phyloP scores from a whole-genome alignment of 1,140 invertebrate species.

The Drosophila pruinosa region DNA sequence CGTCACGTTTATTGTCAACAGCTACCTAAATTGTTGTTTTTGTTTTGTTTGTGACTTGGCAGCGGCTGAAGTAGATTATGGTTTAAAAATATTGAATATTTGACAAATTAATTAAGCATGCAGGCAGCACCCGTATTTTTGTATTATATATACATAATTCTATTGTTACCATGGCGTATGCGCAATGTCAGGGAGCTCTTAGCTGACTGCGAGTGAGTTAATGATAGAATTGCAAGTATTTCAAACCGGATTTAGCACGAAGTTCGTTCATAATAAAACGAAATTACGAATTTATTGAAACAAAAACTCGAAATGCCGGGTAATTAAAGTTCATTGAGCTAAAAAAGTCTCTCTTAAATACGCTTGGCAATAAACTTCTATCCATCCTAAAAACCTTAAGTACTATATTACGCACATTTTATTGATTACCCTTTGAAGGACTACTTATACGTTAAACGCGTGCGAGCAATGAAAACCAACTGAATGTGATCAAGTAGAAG shows the following conservation, averaged over 20 bases:
- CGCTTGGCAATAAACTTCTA: neutral
- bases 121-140: slow-evolving; percentile 1
- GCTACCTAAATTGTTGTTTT: neutral
- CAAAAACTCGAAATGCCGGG: neutral
- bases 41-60: neutral
- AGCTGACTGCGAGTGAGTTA: too few species aligned
- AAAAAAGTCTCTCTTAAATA: neutral
- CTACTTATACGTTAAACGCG: slow-evolving; percentile 37
- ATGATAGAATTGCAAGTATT: neutral
- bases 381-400: slow-evolving; percentile 3
- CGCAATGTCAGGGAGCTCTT: neutral
- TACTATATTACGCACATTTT: slow-evolving; percentile 19
- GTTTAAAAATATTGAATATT: slow-evolving; percentile 1
- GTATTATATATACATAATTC: neutral
- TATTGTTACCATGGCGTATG: neutral
- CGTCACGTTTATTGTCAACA: slow-evolving; percentile 30
- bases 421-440: slow-evolving; percentile 40
- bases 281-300: neutral
- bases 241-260: neutral
- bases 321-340: neutral
- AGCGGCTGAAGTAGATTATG: slow-evolving; percentile 23
- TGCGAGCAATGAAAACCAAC: slow-evolving; percentile 48
- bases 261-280: neutral
- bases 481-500: slow-evolving; percentile 43
- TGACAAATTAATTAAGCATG: slow-evolving; percentile 13